These are phyloP conservation scores for Bradynema listronoti DNA, from an alignment of 1,140 invertebrate species.

Conservation along the genomic window DNA sequence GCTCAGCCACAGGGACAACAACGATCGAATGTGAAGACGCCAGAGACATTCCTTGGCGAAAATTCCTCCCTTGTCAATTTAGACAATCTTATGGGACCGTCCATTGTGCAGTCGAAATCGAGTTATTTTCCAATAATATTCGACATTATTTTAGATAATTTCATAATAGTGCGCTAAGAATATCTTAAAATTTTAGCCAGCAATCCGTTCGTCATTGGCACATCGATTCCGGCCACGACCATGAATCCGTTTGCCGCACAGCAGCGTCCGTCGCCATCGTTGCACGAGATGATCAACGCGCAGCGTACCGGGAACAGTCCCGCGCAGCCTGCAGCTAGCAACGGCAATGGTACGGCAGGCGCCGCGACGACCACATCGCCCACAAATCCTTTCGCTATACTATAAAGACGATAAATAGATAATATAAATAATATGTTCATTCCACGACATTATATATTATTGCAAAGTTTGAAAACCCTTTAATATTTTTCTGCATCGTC, in stretches of 20 bases:
- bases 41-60: slow-evolving; percentile 83
- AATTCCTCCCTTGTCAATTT: slow-evolving; percentile 87
- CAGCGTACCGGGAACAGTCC: not conserved
- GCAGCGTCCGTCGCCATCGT: slow-evolving; percentile 49
- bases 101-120: slow-evolving; percentile 22
- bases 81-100: slow-evolving; percentile 76
- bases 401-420: no score
- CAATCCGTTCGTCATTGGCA: slow-evolving; percentile 49
- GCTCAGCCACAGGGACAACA: slow-evolving; percentile 27
- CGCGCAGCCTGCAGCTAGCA: no score
- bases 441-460: no score
- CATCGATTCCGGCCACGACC: slow-evolving; percentile 29
- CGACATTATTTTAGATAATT: slow-evolving; percentile 23
- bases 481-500: no score
- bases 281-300: slow-evolving; percentile 52
- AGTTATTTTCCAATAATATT: no score
- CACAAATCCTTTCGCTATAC: slow-evolving; percentile 5
- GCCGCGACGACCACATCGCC: not conserved
- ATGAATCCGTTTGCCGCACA: slow-evolving; percentile 55
- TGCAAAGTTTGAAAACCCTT: no score
- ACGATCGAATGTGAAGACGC: slow-evolving; percentile 68
- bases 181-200: slow-evolving; percentile 40
- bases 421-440: no score
- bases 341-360: no score
- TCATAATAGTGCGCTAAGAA: not conserved